Evolutionary conservation across 2,888 invertebrate species (phyloP).

Genomic region (Yponomeuta malinellus): DNA sequence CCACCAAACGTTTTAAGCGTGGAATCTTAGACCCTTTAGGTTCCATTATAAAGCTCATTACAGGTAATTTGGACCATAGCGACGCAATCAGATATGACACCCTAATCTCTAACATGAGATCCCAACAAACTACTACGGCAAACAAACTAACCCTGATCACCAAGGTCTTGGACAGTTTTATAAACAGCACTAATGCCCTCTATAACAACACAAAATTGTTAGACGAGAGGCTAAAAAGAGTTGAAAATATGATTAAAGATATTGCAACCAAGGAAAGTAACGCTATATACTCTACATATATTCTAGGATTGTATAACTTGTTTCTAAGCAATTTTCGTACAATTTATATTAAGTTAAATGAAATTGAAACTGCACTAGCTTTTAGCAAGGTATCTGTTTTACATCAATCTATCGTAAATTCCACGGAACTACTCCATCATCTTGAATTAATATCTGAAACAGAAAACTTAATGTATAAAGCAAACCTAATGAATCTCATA

Average conservation of each 20-base stretch:
- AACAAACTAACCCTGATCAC: neutral
- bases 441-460: conserved; percentile 15
- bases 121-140: too few species aligned
- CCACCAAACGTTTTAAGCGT: conserved; percentile 18
- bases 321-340: too few species aligned
- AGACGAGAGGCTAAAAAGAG: too few species aligned
- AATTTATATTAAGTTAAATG: conserved; percentile 13
- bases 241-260: too few species aligned
- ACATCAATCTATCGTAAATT: conserved; percentile 15
- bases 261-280: too few species aligned
- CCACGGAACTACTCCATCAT: conserved; percentile 9
- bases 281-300: too few species aligned
- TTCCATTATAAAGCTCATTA: conserved; percentile 25
- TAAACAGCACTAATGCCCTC: too few species aligned
- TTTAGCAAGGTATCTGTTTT: conserved; percentile 20
- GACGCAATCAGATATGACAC: conserved; percentile 24
- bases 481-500: conserved; percentile 20
- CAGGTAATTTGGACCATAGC: conserved; percentile 27
- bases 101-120: conserved; percentile 19
- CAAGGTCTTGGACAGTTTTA: too few species aligned
- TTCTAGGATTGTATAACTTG: too few species aligned
- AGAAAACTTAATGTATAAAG: conserved; percentile 19
- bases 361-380: conserved; percentile 21
- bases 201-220: too few species aligned
- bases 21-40: conserved; percentile 22